Base-by-base conservation (phyloP, 2,888 invertebrate species). In the Lasioglossum marginatum region DNA sequence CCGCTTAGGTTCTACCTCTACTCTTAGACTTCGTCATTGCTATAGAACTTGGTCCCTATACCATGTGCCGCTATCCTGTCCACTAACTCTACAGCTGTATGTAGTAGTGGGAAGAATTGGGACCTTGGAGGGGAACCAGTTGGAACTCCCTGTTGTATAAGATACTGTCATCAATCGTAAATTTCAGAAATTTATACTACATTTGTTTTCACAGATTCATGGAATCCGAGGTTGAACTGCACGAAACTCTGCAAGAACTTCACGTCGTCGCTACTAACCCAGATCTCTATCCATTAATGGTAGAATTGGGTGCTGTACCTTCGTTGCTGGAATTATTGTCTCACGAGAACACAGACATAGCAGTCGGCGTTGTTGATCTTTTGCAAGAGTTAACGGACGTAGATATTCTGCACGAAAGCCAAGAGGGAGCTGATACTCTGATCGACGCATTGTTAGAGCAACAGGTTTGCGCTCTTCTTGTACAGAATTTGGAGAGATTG, bases 271-370 rank as follows among this genome's bases (percentile, higher is more conserved):
- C 99, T 1, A 99, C 99, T 8, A 98, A 98, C 60, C 99, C 99
- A 0, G 99, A 99, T 94, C 97, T 99, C 83, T 99, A 99, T 95
- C 98, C 98, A 0, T 95, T 98, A 75, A 96, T 99, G 86, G 98
- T 99, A 1, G 98, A 99, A 90, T 95, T 99, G 77, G 98, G 98
- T 92, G 97, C 98, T 77, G 96, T 99, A 60, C 97, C 98, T 85
- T 98, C 98, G 77, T 95, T 99, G n/a, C 95, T 99, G 66, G 99
- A 99, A 93, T 96, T 99, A 81, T 95, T 99, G 16, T 97, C 98
- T 37, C 99, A 99, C 96, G 99, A 99, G 93, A 99, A 99, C 95
- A 98, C 99, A 71, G 99, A 98, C 95, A 97, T 99, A 89, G 97
- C 98, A 37, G 97, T 98, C 75, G 97, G 97, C 89, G 97, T 98